Evolutionary conservation across 1,140 invertebrate species (phyloP).

Genomic region (Drosophila melanica): DNA sequence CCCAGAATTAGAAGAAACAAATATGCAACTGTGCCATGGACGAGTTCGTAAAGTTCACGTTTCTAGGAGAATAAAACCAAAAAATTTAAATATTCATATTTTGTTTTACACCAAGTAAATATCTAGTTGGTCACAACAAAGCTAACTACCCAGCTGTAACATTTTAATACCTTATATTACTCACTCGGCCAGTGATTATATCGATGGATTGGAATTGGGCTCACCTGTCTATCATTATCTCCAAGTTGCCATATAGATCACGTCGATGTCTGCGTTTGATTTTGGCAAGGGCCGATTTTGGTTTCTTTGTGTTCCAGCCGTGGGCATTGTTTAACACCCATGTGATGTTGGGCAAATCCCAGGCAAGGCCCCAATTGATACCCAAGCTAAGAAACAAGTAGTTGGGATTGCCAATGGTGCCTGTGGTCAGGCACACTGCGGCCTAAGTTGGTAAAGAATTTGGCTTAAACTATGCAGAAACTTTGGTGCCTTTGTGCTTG

Average conservation of each 20-base stretch:
- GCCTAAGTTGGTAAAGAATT: constrained; percentile 51
- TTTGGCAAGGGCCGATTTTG: constrained; percentile 47
- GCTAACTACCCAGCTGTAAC: too few relatives aligned
- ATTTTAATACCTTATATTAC: too few relatives aligned
- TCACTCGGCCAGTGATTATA: neutral
- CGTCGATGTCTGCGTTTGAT: constrained; percentile 87
- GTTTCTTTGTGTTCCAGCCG: constrained; percentile 62
- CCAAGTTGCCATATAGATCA: constrained; percentile 88
- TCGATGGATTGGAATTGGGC: constrained; percentile 23
- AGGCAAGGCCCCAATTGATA: constrained; percentile 90
- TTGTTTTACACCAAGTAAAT: too few relatives aligned
- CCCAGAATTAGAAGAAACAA: too few relatives aligned
- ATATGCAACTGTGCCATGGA: too few relatives aligned
- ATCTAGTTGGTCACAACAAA: too few relatives aligned
- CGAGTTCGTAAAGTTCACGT: too few relatives aligned
- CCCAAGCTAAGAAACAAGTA: constrained; percentile 76
- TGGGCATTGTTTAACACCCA: constrained; percentile 85
- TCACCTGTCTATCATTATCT: constrained; percentile 89
- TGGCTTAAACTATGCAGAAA: constrained; percentile 38
- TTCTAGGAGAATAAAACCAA: too few relatives aligned
- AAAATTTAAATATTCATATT: too few relatives aligned
- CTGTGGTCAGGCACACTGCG: constrained; percentile 77
- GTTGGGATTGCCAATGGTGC: constrained; percentile 80
- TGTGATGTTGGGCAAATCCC: constrained; percentile 89
- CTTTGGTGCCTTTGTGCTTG: constrained; percentile 2